Percentiles rank a stretch among this genome's conserved stretches.
Conservation (phyloP, 2,797 vertebrate genomes). For the Scleropages formosus region DNA sequence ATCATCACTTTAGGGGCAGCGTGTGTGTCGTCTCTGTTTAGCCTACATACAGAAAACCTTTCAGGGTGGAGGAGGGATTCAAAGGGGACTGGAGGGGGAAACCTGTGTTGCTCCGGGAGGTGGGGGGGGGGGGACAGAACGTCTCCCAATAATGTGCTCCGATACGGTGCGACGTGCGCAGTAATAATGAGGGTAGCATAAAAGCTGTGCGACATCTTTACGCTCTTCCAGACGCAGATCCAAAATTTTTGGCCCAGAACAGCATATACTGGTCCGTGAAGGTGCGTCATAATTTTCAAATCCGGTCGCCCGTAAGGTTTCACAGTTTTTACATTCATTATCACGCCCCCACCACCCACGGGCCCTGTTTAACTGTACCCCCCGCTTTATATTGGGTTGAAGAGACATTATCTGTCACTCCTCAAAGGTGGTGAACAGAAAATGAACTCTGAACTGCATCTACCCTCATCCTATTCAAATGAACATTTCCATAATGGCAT, state of each 20-base stretch:
- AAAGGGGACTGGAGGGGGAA: background rate
- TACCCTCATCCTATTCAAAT: conserved; percentile 62
- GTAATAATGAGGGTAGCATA: too few relatives aligned
- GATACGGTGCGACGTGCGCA: too few relatives aligned
- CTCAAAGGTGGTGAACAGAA: conserved; percentile 70
- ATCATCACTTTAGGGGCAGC: conserved; percentile 22
- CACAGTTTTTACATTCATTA: background rate
- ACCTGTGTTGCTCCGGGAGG: too few relatives aligned
- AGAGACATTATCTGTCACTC: conserved; percentile 50
- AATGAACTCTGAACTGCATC: conserved; percentile 86
- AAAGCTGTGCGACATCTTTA: too few relatives aligned
- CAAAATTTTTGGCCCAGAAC: too few relatives aligned
- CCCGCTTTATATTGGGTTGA: conserved; percentile 46
- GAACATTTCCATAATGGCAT: conserved; percentile 42
- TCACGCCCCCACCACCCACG: background rate
- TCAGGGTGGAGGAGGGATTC: background rate
- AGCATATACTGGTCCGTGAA: too few relatives aligned
- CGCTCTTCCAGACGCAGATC: too few relatives aligned
- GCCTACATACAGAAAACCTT: conserved; percentile 5
- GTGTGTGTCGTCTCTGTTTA: background rate
- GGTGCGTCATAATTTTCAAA: too few relatives aligned
- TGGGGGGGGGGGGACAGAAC: too few relatives aligned
- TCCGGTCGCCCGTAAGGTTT: too few relatives aligned
- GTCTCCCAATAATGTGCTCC: too few relatives aligned
- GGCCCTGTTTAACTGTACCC: conserved; percentile 43